Evolutionary conservation across 2,113 vertebrate species (phyloP).

Genomic region (Noctilio leporinus): DNA sequence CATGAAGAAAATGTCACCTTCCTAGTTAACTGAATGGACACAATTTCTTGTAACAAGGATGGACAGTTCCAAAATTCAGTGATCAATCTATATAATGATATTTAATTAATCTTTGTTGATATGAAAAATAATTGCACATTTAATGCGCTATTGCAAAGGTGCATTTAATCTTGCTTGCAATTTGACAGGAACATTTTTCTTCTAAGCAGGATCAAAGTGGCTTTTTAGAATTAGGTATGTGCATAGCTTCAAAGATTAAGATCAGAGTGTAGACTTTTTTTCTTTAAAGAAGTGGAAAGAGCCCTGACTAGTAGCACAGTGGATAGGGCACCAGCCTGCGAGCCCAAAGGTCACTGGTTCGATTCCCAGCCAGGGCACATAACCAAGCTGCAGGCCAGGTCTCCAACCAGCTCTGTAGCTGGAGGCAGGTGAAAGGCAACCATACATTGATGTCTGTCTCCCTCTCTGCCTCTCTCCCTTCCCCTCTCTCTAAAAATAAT

Average conservation of each 20-base stretch:
- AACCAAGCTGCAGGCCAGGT: too few relatives aligned
- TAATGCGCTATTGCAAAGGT: constrained; percentile 74
- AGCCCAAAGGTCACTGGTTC: too few relatives aligned
- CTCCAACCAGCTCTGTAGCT: too few relatives aligned
- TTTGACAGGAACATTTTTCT: constrained; percentile 81
- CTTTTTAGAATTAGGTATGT: constrained; percentile 72
- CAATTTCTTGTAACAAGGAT: constrained; percentile 66
- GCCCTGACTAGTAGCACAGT: too few relatives aligned
- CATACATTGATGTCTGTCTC: too few relatives aligned
- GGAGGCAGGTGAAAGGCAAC: too few relatives aligned
- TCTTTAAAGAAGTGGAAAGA: not conserved
- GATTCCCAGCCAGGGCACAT: too few relatives aligned
- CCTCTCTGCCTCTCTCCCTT: too few relatives aligned
- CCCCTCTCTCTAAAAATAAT: too few relatives aligned
- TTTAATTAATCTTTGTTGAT: constrained; percentile 76
- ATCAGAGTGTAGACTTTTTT: constrained; percentile 63
- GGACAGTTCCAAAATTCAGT: constrained; percentile 70
- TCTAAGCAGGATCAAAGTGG: constrained; percentile 63
- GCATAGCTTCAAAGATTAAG: constrained; percentile 74
- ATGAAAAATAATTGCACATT: constrained; percentile 79
- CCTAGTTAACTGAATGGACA: constrained; percentile 42
- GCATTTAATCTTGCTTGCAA: constrained; percentile 74
- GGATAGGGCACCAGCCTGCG: too few relatives aligned
- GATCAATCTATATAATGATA: constrained; percentile 72
- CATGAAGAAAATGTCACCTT: constrained; percentile 54